Base-by-base conservation (phyloP, 2,113 vertebrate genomes). In the Salvelinus namaycush region DNA sequence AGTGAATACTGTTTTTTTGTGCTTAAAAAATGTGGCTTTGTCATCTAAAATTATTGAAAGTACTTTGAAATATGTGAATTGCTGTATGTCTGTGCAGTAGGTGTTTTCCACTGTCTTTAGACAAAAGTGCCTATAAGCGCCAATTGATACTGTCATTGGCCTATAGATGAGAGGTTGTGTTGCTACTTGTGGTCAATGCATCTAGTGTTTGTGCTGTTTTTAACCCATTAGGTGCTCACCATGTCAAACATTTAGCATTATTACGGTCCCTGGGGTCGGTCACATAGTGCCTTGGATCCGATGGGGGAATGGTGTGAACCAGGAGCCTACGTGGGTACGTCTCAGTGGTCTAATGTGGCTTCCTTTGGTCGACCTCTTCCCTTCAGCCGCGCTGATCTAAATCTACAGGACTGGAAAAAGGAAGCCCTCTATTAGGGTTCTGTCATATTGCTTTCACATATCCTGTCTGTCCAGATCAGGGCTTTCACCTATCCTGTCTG, bases 61-160 rank as follows among this genome's bases (percentile, higher is more conserved):
- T 27, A 66, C 39, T 39, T 39, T 26, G 1, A 51, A 22, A 27
- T 6, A 13, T 4, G 8, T 3, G 4, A 34, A 16, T 29, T 0
- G 27, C 65, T 74, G 66, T 64, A 3, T 73, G 34, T 24, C 48
- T 44, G 51, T 70, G 74, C 44, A 0, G 73, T 65, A 13, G 7
- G 13, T 76, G 26, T 76, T 57, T 48, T 14, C 20, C 60, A 16
- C 39, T 72, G 77, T 79, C 1, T 57, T 78, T 75, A 80, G 72
- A 76, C 68, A 72, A 83, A 44, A 84, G 86, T 88, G 86, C 86
- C 82, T 85, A 20, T 29, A 67, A 70, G 67, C 49, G 44, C 77
- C 51, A 24, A 7, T 24, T 57, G 11, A 76, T 34, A 16, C 31
- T 24, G 31, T 68, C 59, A 27, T 59, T 1, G 2, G 59, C 27